A percentile compares a stretch with the other conserved stretches of the same genome.
Conservation (phyloP, 2,113 vertebrate genomes). For the Eurystomus gularis region DNA sequence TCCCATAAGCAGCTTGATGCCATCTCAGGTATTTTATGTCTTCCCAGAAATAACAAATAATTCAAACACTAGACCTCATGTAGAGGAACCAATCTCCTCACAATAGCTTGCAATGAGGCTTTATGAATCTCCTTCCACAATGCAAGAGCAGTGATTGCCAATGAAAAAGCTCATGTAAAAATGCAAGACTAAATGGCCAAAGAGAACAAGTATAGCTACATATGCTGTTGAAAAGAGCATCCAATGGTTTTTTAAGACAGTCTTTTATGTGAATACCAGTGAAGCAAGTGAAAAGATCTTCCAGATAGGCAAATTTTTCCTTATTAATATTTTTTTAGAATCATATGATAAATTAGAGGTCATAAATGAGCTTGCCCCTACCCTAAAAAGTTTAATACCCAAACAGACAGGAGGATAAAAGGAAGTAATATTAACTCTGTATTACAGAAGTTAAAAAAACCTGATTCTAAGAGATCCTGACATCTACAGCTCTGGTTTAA, state of each 20-base stretch:
- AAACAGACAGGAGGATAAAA: conserved; percentile 7
- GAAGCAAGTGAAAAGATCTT: conserved; percentile 43
- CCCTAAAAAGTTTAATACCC: conserved; percentile 16
- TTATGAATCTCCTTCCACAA: conserved; percentile 17
- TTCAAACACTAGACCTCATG: conserved; percentile 43
- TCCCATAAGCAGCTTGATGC: not conserved
- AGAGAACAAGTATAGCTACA: conserved; percentile 13
- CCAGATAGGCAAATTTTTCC: conserved; percentile 33
- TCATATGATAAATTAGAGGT: not conserved
- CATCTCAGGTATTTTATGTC: not conserved
- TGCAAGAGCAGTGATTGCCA: conserved; percentile 43
- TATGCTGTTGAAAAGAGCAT: conserved; percentile 1
- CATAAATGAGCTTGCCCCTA: not conserved
- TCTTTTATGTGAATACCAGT: conserved; percentile 47
- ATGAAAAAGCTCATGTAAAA: conserved; percentile 27
- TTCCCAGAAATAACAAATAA: conserved; percentile 59
- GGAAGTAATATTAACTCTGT: conserved; percentile 6
- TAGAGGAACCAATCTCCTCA: conserved; percentile 47
- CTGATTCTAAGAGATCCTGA: not conserved
- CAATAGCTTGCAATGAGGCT: conserved; percentile 50
- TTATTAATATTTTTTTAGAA: conserved; percentile 63
- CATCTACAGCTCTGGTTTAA: not conserved
- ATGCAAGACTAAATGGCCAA: not conserved
- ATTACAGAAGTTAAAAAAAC: not conserved
- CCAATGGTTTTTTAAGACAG: conserved; percentile 20